These are phyloP conservation scores for Torymus auratus DNA, from an alignment of 2,888 invertebrate genomes.

Conservation along the genomic window DNA sequence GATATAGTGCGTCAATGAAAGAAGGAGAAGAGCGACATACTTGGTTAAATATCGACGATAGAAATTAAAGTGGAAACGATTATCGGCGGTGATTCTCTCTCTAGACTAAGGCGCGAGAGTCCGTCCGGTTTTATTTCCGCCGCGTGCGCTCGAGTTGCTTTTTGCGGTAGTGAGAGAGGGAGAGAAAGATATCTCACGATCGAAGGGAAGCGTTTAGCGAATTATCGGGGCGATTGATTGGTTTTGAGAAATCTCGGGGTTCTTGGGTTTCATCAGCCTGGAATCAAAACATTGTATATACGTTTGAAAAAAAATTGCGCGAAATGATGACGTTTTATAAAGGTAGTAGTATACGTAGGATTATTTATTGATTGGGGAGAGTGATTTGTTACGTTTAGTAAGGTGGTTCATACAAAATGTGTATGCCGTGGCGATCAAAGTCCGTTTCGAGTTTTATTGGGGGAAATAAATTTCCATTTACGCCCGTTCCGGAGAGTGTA, in stretches of 20 bases:
- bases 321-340: no score
- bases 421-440: no score
- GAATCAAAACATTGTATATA: no score
- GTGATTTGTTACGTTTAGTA: no score
- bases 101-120: not conserved
- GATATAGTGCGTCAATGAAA: not conserved
- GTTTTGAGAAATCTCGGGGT: slow-evolving; percentile 5
- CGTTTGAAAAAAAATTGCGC: no score
- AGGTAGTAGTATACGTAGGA: no score
- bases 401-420: no score
- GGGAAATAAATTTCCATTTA: no score
- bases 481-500: no score
- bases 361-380: no score
- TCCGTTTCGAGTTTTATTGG: no score
- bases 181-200: not conserved
- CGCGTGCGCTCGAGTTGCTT: slow-evolving; percentile 18
- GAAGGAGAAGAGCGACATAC: slow-evolving; percentile 18
- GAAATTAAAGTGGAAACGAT: slow-evolving; percentile 53
- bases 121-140: slow-evolving; percentile 55
- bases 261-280: not conserved
- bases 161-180: not conserved
- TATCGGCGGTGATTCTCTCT: slow-evolving; percentile 28
- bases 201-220: slow-evolving; percentile 19
- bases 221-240: slow-evolving; percentile 19
- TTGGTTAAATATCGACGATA: slow-evolving; percentile 40